Base-by-base conservation (phyloP, 2,888 invertebrate species). In the Macrophya alboannulata region DNA sequence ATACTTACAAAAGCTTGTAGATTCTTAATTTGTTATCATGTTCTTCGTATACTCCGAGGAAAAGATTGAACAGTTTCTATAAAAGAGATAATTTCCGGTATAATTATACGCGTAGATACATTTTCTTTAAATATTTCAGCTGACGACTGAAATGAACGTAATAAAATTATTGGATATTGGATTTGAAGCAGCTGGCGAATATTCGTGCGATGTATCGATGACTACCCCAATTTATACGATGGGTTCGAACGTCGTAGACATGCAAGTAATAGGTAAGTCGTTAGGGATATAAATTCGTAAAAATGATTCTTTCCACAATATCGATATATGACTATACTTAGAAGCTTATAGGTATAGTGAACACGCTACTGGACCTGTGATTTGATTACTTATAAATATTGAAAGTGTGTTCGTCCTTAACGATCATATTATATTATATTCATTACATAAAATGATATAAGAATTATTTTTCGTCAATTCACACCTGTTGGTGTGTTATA, bases 171-270 rank as follows among this genome's bases (percentile, higher is more conserved):
- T 96, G 90, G 95, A 95, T 92, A 94, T 97, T 91, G 96, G 97
- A 92, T 97, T 97, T 94, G 95, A 96, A 85, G 97, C 97, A 72
- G 96, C 97, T 17, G 98, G 97, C 43, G 95, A 95, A 84, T 98
- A 98, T 94, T 96, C 96, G 86, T 98, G 98, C 92, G 97, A 97
- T 92, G 97, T 98, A 43, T 97, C 97, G 85, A 96, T 97, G 91
- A 96, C 97, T 91, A 96, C 97, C 79, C 97, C 98, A 87, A 96
- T 98, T 91, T 97, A 97, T 94, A 97, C 97, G 62, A 97, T 97
- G 94, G 96, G 96, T 89, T 97, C 97, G 51, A 96, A 96, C 90
- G 95, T 95, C 90, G 97, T 97, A 92, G 96, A 97, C 93, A 95
- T 98, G 90, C 97, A 96, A 91, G 96, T 98, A 86, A 97, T 97